These are phyloP conservation scores for Cheilosia scutellata DNA, from an alignment of 2,888 invertebrate species.

Conservation along the genomic window DNA sequence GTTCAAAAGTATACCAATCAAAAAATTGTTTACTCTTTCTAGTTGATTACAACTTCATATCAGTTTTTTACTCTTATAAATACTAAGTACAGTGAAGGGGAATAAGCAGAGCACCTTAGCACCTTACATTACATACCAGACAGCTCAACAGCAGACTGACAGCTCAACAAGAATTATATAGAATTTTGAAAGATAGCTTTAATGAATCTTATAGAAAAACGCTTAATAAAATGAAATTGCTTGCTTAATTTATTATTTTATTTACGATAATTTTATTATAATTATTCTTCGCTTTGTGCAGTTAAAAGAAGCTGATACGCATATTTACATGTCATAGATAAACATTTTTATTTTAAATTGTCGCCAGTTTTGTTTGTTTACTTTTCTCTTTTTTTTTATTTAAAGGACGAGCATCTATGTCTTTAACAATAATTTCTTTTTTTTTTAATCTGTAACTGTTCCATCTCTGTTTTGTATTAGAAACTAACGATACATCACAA, in stretches of 20 bases:
- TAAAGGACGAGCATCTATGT: slow-evolving; percentile 43
- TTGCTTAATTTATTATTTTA: slow-evolving; percentile 21
- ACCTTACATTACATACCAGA: too few species aligned
- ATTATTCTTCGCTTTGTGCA: slow-evolving; percentile 47
- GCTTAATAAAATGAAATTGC: neutral
- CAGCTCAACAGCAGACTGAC: neutral
- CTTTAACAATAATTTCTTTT: slow-evolving; percentile 20
- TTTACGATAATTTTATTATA: slow-evolving; percentile 34
- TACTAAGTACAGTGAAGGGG: slow-evolving; percentile 73
- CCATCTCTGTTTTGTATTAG: slow-evolving; percentile 18
- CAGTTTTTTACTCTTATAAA: slow-evolving; percentile 77
- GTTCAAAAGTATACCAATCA: neutral
- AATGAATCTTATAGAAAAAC: neutral
- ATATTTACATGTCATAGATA: slow-evolving; percentile 40
- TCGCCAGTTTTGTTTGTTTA: slow-evolving; percentile 12
- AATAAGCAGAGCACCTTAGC: neutral
- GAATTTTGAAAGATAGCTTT: neutral
- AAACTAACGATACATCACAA: slow-evolving; percentile 56
- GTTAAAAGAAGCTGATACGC: slow-evolving; percentile 42
- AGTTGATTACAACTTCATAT: slow-evolving; percentile 77
- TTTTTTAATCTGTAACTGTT: neutral
- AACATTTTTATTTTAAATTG: slow-evolving; percentile 11
- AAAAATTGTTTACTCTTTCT: slow-evolving; percentile 16
- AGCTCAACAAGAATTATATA: neutral
- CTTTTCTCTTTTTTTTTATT: neutral